Evolutionary conservation across 2,888 invertebrate species (phyloP).

Genomic region (Hanleya hanleyi): DNA sequence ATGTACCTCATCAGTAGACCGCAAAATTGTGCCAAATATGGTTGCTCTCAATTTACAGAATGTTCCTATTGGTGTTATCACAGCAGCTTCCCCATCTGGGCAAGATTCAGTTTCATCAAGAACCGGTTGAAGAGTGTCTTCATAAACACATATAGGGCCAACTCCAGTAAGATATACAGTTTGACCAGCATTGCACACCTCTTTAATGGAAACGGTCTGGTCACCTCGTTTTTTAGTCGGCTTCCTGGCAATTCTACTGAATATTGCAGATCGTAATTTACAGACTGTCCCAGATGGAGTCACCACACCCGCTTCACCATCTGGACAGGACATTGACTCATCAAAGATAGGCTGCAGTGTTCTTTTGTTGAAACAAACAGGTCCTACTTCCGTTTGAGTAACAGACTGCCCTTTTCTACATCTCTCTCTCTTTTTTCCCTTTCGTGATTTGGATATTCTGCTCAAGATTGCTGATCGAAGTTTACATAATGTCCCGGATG

Average conservation of each 20-base stretch:
- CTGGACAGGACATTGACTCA: neutral
- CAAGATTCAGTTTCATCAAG: neutral
- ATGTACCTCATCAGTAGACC: neutral
- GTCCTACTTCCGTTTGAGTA: neutral
- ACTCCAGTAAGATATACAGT: neutral
- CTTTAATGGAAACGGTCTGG: neutral
- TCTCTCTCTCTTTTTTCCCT: neutral
- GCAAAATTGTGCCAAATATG: too few relatives aligned
- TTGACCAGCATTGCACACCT: too few relatives aligned
- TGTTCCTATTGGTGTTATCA: neutral
- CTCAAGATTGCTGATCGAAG: neutral
- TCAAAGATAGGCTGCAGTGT: neutral
- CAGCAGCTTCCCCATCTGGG: neutral
- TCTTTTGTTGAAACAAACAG: neutral
- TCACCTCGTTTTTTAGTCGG: neutral
- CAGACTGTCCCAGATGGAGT: neutral
- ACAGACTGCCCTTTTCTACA: neutral
- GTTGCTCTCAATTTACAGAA: neutral
- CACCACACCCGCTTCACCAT: neutral
- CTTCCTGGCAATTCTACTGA: neutral
- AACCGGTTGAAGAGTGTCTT: neutral
- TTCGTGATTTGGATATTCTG: too few relatives aligned
- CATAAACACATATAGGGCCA: neutral
- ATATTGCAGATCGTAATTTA: neutral
- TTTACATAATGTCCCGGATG: neutral